A percentile compares a stretch with the other conserved stretches of the same genome.
Evolutionary conservation across 2,888 invertebrate genomes (phyloP).

Genomic region (Mimachlamys varia): DNA sequence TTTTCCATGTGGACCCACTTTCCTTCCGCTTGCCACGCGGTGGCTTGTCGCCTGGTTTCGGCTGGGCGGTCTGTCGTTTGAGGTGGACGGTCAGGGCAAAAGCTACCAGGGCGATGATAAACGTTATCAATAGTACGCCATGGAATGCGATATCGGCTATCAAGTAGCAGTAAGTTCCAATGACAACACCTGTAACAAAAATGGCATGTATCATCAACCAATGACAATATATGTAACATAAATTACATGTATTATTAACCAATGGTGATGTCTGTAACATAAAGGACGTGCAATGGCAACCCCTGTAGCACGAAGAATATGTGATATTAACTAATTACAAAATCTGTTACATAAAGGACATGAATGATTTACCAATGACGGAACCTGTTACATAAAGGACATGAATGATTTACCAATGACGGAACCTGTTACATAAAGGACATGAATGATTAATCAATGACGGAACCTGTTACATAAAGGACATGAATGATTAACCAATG

Average conservation of each 20-base stretch:
- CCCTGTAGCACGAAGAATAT: no score
- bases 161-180: constrained; percentile 35
- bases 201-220: not conserved
- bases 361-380: no score
- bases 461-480: no score
- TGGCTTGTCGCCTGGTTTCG: not conserved
- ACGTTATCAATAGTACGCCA: constrained; percentile 11
- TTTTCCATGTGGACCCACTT: not conserved
- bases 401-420: no score
- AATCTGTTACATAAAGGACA: no score
- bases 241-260: not conserved
- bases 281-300: not conserved
- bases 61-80: not conserved
- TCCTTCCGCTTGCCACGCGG: not conserved
- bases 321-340: no score
- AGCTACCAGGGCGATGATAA: constrained; percentile 37
- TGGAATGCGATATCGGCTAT: constrained; percentile 26
- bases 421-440: no score
- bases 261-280: no score
- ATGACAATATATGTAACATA: not conserved
- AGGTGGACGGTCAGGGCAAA: constrained; percentile 39
- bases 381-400: no score
- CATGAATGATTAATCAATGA: no score
- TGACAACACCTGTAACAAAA: constrained; percentile 37
- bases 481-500: no score